These are phyloP conservation scores for Phthorimaea operculella DNA, from an alignment of 1,140 invertebrate genomes.

Conservation along the genomic window DNA sequence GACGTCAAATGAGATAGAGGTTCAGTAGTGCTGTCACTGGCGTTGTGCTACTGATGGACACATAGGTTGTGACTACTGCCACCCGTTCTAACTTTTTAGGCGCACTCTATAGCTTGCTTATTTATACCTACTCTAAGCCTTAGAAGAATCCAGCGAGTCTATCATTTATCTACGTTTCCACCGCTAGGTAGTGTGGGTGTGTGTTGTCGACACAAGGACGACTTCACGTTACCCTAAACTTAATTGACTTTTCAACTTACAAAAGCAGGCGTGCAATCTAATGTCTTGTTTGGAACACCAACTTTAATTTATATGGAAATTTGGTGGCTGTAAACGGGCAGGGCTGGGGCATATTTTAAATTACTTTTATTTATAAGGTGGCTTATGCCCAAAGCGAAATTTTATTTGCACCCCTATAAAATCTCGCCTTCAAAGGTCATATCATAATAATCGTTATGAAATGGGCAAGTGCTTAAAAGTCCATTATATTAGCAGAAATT, in stretches of 20 bases:
- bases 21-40: too few relatives aligned
- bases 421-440: background rate
- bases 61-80: too few relatives aligned
- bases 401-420: background rate
- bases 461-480: background rate
- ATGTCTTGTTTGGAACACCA: constrained; percentile 38
- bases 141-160: too few relatives aligned
- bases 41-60: too few relatives aligned
- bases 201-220: background rate
- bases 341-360: constrained; percentile 15
- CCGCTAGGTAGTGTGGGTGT: too few relatives aligned
- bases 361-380: constrained; percentile 16
- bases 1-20: too few relatives aligned
- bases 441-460: background rate
- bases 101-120: too few relatives aligned
- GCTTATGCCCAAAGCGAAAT: constrained; percentile 2
- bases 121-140: too few relatives aligned
- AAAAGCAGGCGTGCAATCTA: constrained; percentile 30
- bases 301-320: constrained; percentile 59
- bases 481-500: background rate
- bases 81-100: too few relatives aligned
- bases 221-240: background rate
- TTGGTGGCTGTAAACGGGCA: constrained; percentile 21
- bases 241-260: constrained; percentile 2
- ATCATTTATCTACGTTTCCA: too few relatives aligned